Percentiles rank a stretch among this genome's conserved stretches.
These are phyloP conservation scores for Petrocephalus sullivani DNA, from an alignment of 2,797 vertebrate genomes.

Conservation along the genomic window DNA sequence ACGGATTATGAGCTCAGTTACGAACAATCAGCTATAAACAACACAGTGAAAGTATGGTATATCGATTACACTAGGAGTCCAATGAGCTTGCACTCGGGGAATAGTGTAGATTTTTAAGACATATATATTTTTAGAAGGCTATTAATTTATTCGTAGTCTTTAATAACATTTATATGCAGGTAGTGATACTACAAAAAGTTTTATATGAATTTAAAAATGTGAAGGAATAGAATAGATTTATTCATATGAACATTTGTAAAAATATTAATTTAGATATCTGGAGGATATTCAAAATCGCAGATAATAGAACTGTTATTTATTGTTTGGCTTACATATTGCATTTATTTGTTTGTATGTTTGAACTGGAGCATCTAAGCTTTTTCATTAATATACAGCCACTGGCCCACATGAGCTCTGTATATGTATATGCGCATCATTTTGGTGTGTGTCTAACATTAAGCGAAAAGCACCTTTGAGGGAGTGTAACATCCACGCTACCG, in stretches of 20 bases:
- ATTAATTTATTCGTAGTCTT: background rate
- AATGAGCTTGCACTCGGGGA: background rate
- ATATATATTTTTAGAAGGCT: background rate
- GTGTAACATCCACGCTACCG: background rate
- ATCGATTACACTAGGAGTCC: background rate
- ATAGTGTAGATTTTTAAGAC: background rate
- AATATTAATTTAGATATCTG: background rate
- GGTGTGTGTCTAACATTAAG: constrained; percentile 10
- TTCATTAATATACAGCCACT: constrained; percentile 11
- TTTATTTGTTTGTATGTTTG: background rate
- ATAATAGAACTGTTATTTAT: background rate
- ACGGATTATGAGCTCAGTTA: background rate
- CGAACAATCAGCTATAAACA: background rate
- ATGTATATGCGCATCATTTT: background rate
- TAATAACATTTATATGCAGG: background rate
- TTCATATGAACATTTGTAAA: background rate
- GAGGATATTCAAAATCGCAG: background rate
- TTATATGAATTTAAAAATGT: background rate
- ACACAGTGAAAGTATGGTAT: background rate
- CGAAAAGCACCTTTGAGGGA: background rate
- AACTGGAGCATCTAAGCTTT: background rate
- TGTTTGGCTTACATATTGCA: background rate
- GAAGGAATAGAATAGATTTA: background rate
- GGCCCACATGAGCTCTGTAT: background rate
- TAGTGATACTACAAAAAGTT: background rate